These are phyloP conservation scores for Adelges cooleyi DNA, from an alignment of 1,140 invertebrate genomes.

Conservation along the genomic window DNA sequence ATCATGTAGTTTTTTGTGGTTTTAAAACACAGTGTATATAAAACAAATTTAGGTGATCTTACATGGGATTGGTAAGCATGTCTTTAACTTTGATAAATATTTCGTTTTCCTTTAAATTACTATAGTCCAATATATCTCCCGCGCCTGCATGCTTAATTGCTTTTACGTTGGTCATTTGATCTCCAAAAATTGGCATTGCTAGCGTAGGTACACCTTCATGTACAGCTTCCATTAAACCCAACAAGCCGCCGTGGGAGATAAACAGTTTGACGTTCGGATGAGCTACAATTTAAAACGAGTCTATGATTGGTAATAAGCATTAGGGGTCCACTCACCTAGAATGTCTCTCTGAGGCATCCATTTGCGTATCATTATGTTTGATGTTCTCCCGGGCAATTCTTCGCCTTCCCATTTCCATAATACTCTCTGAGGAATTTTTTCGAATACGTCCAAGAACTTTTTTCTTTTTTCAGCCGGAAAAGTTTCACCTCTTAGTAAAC, in stretches of 20 bases:
- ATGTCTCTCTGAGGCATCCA: constrained; percentile 30
- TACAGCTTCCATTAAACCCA: constrained; percentile 69
- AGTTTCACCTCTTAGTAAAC: constrained; percentile 31
- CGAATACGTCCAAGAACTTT: constrained; percentile 35
- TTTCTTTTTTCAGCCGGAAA: constrained; percentile 34
- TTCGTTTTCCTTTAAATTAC: not conserved
- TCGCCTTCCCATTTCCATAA: constrained; percentile 48
- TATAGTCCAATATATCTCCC: not conserved
- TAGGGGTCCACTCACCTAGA: constrained; percentile 4
- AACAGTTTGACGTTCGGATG: constrained; percentile 63
- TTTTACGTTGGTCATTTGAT: constrained; percentile 59
- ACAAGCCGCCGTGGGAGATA: constrained; percentile 66
- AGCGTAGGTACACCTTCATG: constrained; percentile 67
- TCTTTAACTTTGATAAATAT: not conserved
- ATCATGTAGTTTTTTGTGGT: not conserved
- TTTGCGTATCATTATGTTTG: constrained; percentile 9
- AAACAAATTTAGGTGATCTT: not conserved
- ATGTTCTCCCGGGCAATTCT: not conserved
- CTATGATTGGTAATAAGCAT: not conserved
- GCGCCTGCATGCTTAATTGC: not conserved
- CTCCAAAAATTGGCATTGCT: constrained; percentile 62
- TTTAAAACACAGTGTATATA: not conserved
- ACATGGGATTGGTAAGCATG: constrained; percentile 11
- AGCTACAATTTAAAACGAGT: constrained; percentile 39
- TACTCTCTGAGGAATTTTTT: constrained; percentile 41